A percentile compares a stretch with the other conserved stretches of the same genome.
Conservation (phyloP, 2,888 invertebrate genomes). For the Orchesellides sinensis region DNA sequence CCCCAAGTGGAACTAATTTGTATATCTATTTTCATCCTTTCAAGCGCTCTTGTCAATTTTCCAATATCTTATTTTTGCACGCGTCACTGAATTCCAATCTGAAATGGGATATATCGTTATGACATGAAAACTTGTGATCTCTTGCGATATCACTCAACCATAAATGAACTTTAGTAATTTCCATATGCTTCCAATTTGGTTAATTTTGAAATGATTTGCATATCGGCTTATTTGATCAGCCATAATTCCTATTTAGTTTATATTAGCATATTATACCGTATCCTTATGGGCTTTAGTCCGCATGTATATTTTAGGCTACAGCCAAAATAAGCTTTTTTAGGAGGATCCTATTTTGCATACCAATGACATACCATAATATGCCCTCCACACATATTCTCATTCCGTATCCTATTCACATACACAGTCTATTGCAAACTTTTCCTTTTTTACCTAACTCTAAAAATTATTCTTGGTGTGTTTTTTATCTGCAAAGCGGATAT, state of each 20-base stretch:
- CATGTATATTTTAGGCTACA: too few relatives aligned
- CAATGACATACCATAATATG: slow-evolving; percentile 29
- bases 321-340: slow-evolving; percentile 40
- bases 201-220: too few relatives aligned
- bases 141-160: too few relatives aligned
- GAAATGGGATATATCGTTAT: slow-evolving; percentile 36
- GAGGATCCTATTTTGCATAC: slow-evolving; percentile 49
- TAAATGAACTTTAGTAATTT: too few relatives aligned
- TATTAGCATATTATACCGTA: too few relatives aligned
- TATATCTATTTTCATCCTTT: neutral
- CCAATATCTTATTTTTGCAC: slow-evolving; percentile 6
- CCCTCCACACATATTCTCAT: slow-evolving; percentile 21
- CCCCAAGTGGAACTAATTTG: too few relatives aligned
- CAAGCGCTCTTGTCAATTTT: neutral
- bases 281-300: too few relatives aligned
- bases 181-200: too few relatives aligned
- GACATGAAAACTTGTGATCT: too few relatives aligned
- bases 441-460: slow-evolving; percentile 15
- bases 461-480: slow-evolving; percentile 26
- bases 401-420: neutral
- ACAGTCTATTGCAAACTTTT: too few relatives aligned
- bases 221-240: too few relatives aligned
- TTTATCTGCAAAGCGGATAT: slow-evolving; percentile 45
- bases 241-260: too few relatives aligned
- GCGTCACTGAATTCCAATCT: slow-evolving; percentile 5